Evolutionary conservation across 2,113 vertebrate genomes (phyloP).

Genomic region (Bambusicola thoracicus): DNA sequence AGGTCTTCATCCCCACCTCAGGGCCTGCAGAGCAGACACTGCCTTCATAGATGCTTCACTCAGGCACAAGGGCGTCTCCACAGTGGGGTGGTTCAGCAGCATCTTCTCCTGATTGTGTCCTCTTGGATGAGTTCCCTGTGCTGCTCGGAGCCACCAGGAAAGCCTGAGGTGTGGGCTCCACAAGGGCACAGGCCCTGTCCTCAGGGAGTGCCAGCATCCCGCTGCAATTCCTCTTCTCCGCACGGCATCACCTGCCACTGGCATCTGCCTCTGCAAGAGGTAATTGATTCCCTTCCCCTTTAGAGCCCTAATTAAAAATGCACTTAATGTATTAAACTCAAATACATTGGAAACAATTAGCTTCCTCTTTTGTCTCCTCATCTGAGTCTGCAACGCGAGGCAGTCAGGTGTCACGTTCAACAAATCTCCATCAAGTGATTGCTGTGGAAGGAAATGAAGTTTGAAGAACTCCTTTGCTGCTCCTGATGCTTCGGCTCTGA

Average conservation of each 20-base stretch:
- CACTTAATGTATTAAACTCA: slow-evolving; percentile 64
- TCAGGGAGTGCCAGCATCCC: neutral
- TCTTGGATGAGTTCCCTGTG: neutral
- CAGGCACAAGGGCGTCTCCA: neutral
- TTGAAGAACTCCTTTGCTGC: slow-evolving; percentile 70
- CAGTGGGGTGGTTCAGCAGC: neutral
- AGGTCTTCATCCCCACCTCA: neutral
- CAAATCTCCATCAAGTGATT: slow-evolving; percentile 76
- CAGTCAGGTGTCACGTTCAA: slow-evolving; percentile 78
- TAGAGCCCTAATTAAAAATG: slow-evolving; percentile 76
- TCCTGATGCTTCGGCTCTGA: slow-evolving; percentile 39
- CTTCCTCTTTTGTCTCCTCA: slow-evolving; percentile 76
- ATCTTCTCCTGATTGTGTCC: neutral
- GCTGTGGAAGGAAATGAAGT: slow-evolving; percentile 67
- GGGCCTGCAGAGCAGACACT: neutral
- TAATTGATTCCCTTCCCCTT: slow-evolving; percentile 68
- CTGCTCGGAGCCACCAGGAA: neutral
- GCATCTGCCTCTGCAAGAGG: slow-evolving; percentile 41
- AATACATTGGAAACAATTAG: slow-evolving; percentile 79
- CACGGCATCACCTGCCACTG: slow-evolving; percentile 41
- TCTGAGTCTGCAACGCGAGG: slow-evolving; percentile 44
- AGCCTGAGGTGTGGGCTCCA: neutral
- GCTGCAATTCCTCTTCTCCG: neutral
- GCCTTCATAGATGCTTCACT: neutral
- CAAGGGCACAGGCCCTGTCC: neutral